Conservation (phyloP, 2,888 invertebrate genomes). For the Gisinianus flammeolus region DNA sequence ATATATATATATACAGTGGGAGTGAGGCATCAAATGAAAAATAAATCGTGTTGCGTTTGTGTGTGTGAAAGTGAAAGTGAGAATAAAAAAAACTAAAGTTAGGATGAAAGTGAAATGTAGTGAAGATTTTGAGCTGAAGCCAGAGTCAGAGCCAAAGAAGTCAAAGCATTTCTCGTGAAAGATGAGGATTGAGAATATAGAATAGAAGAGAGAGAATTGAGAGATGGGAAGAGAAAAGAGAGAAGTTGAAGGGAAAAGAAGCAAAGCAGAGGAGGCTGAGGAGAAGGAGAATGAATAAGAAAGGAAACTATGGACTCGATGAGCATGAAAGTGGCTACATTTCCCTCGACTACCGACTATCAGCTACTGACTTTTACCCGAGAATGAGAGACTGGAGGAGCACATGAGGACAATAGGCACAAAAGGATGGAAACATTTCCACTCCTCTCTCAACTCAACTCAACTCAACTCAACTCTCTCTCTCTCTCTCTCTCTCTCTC, state of each 20-base stretch:
- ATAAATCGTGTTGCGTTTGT: too few relatives aligned
- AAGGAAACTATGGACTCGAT: background rate
- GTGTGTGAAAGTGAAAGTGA: background rate
- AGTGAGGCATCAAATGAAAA: too few relatives aligned
- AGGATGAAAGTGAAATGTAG: too few relatives aligned
- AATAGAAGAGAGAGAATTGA: conserved; percentile 9
- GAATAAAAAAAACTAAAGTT: background rate
- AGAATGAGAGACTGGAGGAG: background rate
- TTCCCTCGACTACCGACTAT: background rate
- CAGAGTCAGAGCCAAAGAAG: too few relatives aligned
- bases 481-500: background rate
- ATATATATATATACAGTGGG: too few relatives aligned
- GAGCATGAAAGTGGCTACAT: background rate
- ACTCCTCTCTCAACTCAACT: background rate
- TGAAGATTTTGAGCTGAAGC: too few relatives aligned
- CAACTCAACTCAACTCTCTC: background rate
- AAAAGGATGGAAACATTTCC: background rate
- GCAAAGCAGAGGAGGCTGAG: background rate
- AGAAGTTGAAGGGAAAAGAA: background rate
- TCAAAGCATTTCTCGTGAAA: too few relatives aligned
- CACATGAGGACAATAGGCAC: background rate
- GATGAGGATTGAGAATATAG: too few relatives aligned
- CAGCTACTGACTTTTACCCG: background rate
- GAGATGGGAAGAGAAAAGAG: conserved; percentile 2
- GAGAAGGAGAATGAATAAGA: too few relatives aligned